These are phyloP conservation scores for Neotoma lepida DNA, from an alignment of 2,113 vertebrate genomes.

Conservation along the genomic window DNA sequence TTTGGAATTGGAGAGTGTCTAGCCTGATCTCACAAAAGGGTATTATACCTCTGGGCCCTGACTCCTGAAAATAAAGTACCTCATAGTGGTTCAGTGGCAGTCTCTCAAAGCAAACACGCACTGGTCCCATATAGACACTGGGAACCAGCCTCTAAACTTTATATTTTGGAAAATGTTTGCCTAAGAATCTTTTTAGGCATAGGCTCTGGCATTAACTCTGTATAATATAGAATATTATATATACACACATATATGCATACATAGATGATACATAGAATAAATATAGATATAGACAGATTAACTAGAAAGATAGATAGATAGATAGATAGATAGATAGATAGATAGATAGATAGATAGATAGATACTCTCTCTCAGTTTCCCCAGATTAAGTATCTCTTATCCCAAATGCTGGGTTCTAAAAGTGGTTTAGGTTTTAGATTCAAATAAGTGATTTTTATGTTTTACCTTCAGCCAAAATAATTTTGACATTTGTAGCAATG, in stretches of 20 bases:
- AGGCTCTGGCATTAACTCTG: neutral
- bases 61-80: neutral
- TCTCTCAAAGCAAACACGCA: neutral
- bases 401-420: neutral
- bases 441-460: neutral
- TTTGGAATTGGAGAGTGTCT: neutral
- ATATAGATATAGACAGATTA: neutral
- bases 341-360: neutral
- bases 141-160: neutral
- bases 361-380: neutral
- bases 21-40: neutral
- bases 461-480: neutral
- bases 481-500: neutral
- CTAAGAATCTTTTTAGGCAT: neutral
- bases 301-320: neutral
- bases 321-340: neutral
- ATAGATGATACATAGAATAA: neutral
- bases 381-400: neutral
- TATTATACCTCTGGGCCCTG: neutral
- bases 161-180: neutral
- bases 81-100: neutral
- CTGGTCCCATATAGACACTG: neutral
- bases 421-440: neutral
- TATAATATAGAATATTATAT: neutral
- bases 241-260: neutral